Base-by-base conservation (phyloP, 2,113 vertebrate species). In the Brachirus orientalis region DNA sequence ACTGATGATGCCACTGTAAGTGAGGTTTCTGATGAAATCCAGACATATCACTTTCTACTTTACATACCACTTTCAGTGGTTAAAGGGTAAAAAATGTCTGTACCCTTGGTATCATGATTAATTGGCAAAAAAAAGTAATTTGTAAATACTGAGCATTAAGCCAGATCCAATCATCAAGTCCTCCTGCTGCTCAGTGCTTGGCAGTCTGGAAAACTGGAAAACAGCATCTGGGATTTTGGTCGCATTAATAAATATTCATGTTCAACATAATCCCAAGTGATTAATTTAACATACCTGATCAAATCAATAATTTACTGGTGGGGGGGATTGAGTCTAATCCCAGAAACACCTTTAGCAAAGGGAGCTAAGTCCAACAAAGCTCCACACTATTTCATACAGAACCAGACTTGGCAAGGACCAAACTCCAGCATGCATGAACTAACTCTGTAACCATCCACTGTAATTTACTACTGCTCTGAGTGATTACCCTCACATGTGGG, bases 241-340 rank as follows among this genome's bases (percentile, higher is more conserved):
- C 1, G 55, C 72, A 76, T 77, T 45, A 87, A 90, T 91, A 89
- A 89, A 91, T 90, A 91, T 90, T 91, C 85, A 90, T 90, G 87
- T 83, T 84, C 48, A 40, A 69, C 75, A 77, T 85, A 86, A 77
- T 89, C 88, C 84, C 86, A 72, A 45, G 79, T 68, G 90, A 81
- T 76, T 85, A 63, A 88, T 91, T 89, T 83, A 85, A 81, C 72
- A 88, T 81, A 92, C 79, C 83, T 92, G 86, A 92, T 89, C 71
- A 82, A 87, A 87, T 87, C 85, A 86, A 90, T 91, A 69, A 90
- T 90, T 90, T 63, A 87, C 51, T 61, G 19, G 63, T 62, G n/a
- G 38, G 18, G 22, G 14, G 16, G 45, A 44, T 36, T 41, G 10
- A 19, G n/a, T 20, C 19, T 50, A 50, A 20, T 16, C 19, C 19